These are phyloP conservation scores for Balaenoptera acutorostrata DNA, from an alignment of 2,113 vertebrate species.

Conservation along the genomic window DNA sequence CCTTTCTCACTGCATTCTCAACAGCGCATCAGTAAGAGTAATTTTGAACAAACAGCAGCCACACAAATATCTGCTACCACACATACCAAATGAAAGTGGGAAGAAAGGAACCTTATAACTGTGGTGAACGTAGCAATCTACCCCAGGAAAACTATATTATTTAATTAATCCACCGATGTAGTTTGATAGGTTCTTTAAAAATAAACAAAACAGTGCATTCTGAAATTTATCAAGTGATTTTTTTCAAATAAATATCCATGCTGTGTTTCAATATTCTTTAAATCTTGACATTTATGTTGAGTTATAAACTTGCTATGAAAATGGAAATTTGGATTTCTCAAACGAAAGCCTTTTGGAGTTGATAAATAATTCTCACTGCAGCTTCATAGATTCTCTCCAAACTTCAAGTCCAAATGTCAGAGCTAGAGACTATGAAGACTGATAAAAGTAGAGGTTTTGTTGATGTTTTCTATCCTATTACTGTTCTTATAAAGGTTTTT, in stretches of 20 bases:
- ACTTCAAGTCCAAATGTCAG: slow-evolving; percentile 41
- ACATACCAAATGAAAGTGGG: slow-evolving; percentile 48
- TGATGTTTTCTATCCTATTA: slow-evolving; percentile 63
- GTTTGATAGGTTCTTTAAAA: slow-evolving; percentile 63
- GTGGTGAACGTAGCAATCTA: slow-evolving; percentile 43
- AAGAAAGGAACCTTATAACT: slow-evolving; percentile 34
- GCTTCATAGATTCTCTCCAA: slow-evolving; percentile 49
- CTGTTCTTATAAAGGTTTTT: slow-evolving; percentile 71
- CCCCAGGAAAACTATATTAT: slow-evolving; percentile 45
- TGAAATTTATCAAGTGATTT: slow-evolving; percentile 66
- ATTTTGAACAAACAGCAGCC: slow-evolving; percentile 53
- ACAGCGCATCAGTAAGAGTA: neutral
- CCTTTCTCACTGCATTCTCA: neutral
- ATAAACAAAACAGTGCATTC: slow-evolving; percentile 65
- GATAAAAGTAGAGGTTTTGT: slow-evolving; percentile 66
- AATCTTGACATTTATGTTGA: slow-evolving; percentile 36
- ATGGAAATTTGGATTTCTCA: slow-evolving; percentile 52
- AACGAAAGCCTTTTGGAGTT: slow-evolving; percentile 52
- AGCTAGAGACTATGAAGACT: slow-evolving; percentile 34
- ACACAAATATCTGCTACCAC: neutral
- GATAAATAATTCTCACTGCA: slow-evolving; percentile 46
- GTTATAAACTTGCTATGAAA: slow-evolving; percentile 61
- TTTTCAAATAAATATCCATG: slow-evolving; percentile 66
- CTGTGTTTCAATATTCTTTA: slow-evolving; percentile 45
- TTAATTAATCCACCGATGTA: slow-evolving; percentile 65